Base-by-base conservation (phyloP, 64 coral and sea anemone species). In the Pocillopora damicornis region DNA sequence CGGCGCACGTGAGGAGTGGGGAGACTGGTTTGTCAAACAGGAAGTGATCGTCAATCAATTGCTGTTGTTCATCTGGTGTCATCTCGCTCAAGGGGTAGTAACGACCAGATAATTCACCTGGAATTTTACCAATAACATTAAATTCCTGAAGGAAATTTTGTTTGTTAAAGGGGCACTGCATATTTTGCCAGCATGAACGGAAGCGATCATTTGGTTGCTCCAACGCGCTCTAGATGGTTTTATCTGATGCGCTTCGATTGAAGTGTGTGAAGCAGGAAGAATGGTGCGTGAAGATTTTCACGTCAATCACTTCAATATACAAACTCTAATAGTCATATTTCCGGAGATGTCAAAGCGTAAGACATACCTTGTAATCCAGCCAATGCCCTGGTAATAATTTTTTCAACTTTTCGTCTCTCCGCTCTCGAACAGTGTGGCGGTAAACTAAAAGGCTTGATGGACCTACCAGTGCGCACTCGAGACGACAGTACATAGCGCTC, bases 21-120 rank as follows among this genome's bases (percentile, higher is more conserved):
- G 93, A 94, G 60, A 94, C 93, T 25, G 93, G 93, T 84, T 94
- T 94, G 89, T 94, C 93, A 79, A 94, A 94, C 18, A 94, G 85
- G 68, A 94, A 94, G 78, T 94, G 93, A 36, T 94, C 89, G 30
- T 83, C 79, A 78, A 94, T 94, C 6, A 95, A n/a, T 66, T 95
- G 89, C 20, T 95, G 89, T 88, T 95, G 93, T 14, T 95, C 89
- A 20, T 95, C 89, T 11, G 77, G 20, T 16, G 93, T 91, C 93
- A 95, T 95, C 35, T 77, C 76, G 9, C 42, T 59, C 13, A 95
- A 73, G 20, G 93, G 89, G 57, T 95, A 95, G 38, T 95, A 95
- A 18, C 78, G 87, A 74, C 93, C 93, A 20, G 86, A 75, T 0
- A 95, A 75, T 5, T 95, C 93, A 60, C 93, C 93, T 94, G 73